These are phyloP conservation scores for Stercorarius parasiticus DNA, from an alignment of 2,113 vertebrate species.

Conservation along the genomic window DNA sequence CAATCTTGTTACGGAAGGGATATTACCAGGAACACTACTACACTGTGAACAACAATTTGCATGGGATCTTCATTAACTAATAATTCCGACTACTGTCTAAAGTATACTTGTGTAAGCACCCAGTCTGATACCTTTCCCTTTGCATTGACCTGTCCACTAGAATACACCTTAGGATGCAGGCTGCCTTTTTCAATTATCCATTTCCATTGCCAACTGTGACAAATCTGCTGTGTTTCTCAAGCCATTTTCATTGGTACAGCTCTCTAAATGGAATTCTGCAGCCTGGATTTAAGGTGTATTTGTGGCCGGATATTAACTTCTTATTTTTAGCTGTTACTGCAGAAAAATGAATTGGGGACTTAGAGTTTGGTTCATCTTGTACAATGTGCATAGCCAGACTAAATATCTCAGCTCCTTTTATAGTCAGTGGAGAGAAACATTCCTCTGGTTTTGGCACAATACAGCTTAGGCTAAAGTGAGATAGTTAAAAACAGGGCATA, in stretches of 20 bases:
- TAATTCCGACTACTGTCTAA: not conserved
- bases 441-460: not conserved
- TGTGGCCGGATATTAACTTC: not conserved
- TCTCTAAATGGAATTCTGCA: not conserved
- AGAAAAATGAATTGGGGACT: not conserved
- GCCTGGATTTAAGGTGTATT: not conserved
- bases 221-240: not conserved
- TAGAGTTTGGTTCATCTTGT: not conserved
- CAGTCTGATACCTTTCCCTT: not conserved
- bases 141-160: not conserved
- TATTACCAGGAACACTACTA: not conserved
- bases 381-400: not conserved
- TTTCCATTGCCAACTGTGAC: not conserved
- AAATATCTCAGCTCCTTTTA: not conserved
- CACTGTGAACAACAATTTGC: not conserved
- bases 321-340: not conserved
- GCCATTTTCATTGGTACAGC: not conserved
- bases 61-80: not conserved
- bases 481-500: not conserved
- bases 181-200: not conserved
- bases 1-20: rapidly evolving
- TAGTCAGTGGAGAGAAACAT: not conserved
- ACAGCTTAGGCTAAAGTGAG: not conserved
- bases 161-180: not conserved
- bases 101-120: not conserved